Evolutionary conservation across 1,140 invertebrate genomes (phyloP).

Genomic region (Scylla paramamosain): DNA sequence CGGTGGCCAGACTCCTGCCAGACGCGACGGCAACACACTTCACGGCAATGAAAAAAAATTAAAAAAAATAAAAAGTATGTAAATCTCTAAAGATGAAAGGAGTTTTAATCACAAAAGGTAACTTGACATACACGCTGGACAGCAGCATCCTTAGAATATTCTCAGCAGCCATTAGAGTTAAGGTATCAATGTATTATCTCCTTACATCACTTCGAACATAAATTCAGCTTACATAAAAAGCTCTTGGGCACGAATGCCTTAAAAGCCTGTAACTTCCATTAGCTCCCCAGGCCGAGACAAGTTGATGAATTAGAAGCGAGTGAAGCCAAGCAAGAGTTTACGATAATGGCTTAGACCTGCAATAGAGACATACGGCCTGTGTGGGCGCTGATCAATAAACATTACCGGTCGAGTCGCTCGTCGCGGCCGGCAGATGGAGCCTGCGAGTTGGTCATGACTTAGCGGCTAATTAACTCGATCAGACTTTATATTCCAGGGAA

Average conservation of each 20-base stretch:
- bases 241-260: background rate
- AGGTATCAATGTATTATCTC: background rate
- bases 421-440: background rate
- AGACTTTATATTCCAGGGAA: slow-evolving; percentile 7
- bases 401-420: background rate
- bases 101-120: slow-evolving; percentile 12
- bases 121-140: background rate
- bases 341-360: background rate
- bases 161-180: background rate
- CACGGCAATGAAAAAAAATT: background rate
- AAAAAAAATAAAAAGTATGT: background rate
- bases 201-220: background rate
- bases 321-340: slow-evolving; percentile 21
- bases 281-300: background rate
- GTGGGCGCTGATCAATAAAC: slow-evolving; percentile 14
- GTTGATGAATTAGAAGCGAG: slow-evolving; percentile 4
- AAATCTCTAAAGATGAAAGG: background rate
- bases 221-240: background rate
- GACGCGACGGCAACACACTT: background rate
- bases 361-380: slow-evolving; percentile 10
- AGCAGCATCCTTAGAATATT: background rate
- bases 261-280: background rate
- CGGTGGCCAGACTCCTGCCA: slow-evolving; percentile 7
- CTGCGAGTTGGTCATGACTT: slow-evolving; percentile 17
- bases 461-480: slow-evolving; percentile 13